Evolutionary conservation across 2,888 invertebrate species (phyloP).

Genomic region (Tethea ocularis): DNA sequence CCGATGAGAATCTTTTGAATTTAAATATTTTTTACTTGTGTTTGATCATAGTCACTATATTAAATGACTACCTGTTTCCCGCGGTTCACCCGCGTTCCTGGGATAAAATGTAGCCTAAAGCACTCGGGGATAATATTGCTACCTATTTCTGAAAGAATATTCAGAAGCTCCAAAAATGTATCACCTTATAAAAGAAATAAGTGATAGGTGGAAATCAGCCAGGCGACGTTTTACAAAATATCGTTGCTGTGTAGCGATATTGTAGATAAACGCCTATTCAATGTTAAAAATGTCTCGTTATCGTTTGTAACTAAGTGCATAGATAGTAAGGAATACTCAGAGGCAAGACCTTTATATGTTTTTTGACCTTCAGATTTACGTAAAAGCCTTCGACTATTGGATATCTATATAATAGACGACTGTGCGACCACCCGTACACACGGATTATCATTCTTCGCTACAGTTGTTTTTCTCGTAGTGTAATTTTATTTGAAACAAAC

Average conservation of each 20-base stretch:
- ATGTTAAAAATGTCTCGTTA: not conserved
- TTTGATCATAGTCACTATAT: too few relatives aligned
- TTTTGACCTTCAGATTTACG: not conserved
- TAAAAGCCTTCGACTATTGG: not conserved
- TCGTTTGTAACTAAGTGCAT: not conserved
- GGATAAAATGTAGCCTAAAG: too few relatives aligned
- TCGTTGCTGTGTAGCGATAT: not conserved
- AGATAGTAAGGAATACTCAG: not conserved
- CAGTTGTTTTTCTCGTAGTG: conserved; percentile 13
- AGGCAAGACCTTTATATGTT: not conserved
- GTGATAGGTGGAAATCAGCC: too few relatives aligned
- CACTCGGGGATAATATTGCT: too few relatives aligned
- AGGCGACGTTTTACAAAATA: not conserved
- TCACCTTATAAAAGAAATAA: too few relatives aligned
- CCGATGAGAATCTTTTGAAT: not conserved
- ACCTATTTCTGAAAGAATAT: too few relatives aligned
- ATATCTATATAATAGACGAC: conserved; percentile 8
- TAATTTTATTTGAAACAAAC: not conserved
- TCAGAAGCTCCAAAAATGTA: too few relatives aligned
- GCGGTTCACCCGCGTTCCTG: too few relatives aligned
- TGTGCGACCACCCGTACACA: conserved; percentile 13
- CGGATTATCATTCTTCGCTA: conserved; percentile 9
- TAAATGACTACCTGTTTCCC: too few relatives aligned
- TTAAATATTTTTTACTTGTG: not conserved
- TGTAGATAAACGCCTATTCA: not conserved